These are phyloP conservation scores for Sylvia atricapilla DNA, from an alignment of 2,113 vertebrate genomes.

Conservation along the genomic window DNA sequence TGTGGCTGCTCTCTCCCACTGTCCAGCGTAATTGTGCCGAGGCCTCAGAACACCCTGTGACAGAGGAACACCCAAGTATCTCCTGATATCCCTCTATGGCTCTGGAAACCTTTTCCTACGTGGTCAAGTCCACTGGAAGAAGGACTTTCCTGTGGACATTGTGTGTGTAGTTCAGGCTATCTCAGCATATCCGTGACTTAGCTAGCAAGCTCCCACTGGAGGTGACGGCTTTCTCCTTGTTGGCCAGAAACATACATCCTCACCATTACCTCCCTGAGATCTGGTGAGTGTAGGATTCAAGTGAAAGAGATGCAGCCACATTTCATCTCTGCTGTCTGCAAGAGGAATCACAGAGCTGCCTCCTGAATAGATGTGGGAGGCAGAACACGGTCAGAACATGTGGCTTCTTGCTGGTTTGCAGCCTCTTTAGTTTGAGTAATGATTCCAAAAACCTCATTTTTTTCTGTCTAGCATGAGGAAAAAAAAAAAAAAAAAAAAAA, in stretches of 20 bases:
- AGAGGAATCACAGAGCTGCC: not conserved
- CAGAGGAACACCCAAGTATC: not conserved
- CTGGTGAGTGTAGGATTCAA: not conserved
- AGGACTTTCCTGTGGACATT: not conserved
- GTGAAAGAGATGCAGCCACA: not conserved
- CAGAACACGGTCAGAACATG: not conserved
- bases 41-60: not conserved
- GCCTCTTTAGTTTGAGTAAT: not conserved
- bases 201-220: not conserved
- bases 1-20: not conserved
- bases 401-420: not conserved
- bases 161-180: not conserved
- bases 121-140: not conserved
- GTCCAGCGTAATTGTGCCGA: not conserved
- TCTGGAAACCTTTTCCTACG: not conserved
- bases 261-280: not conserved
- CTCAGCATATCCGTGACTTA: not conserved
- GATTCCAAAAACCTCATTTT: not conserved
- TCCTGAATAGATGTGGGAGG: not conserved
- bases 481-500: no score
- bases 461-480: not conserved
- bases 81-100: not conserved
- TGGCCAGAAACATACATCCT: not conserved
- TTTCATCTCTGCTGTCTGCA: not conserved
- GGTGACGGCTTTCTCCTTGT: not conserved